A percentile compares a stretch with the other conserved stretches of the same genome.
These are phyloP conservation scores for Phthorimaea operculella DNA, from an alignment of 1,140 invertebrate species.

Conservation along the genomic window DNA sequence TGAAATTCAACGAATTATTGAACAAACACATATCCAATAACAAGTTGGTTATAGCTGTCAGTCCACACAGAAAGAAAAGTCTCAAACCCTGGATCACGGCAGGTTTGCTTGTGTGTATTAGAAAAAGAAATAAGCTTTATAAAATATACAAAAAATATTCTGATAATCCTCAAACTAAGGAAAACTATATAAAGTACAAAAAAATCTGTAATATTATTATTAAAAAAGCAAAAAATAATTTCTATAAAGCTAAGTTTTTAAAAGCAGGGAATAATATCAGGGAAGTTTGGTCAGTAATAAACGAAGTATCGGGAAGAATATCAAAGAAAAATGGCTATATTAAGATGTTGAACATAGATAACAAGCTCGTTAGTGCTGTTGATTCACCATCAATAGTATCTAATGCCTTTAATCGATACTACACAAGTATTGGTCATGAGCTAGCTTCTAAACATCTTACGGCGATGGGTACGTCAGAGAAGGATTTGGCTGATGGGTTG, in stretches of 20 bases:
- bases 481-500: background rate
- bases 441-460: background rate
- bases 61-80: too few species aligned
- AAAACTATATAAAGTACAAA: background rate
- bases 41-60: too few species aligned
- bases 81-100: too few species aligned
- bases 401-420: background rate
- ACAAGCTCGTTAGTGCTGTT: background rate
- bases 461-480: background rate
- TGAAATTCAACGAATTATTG: too few species aligned
- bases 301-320: background rate
- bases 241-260: background rate
- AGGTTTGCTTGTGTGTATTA: too few species aligned
- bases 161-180: background rate
- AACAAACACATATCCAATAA: too few species aligned
- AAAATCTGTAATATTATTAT: background rate
- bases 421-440: background rate
- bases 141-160: background rate
- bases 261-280: background rate
- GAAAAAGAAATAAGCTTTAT: too few species aligned
- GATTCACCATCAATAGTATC: background rate
- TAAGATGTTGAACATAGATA: background rate
- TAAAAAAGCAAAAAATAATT: background rate
- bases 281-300: background rate
- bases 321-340: background rate